Conservation (phyloP, 2,797 vertebrate genomes). For the Aulostomus chinensis region DNA sequence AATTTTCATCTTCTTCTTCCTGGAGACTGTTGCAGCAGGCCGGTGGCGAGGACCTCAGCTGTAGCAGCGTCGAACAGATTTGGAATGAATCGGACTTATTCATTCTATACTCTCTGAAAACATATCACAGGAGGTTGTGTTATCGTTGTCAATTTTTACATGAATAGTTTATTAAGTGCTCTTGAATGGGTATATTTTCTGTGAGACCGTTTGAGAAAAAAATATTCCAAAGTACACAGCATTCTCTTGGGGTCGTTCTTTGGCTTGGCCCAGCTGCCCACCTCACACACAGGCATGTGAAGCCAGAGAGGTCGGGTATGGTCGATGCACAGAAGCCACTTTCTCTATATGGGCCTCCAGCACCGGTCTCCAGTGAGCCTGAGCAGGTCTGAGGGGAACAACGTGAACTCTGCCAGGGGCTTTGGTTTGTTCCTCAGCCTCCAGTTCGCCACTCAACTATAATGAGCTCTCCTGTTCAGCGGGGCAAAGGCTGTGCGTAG, state of each 20-base stretch:
- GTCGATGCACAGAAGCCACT: slow-evolving; percentile 76
- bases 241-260: slow-evolving; percentile 63
- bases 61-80: too few species aligned
- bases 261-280: slow-evolving; percentile 68
- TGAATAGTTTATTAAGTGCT: slow-evolving; percentile 55
- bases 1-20: slow-evolving; percentile 11
- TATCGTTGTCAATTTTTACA: slow-evolving; percentile 49
- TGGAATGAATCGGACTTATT: too few species aligned
- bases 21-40: slow-evolving; percentile 5
- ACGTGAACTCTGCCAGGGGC: slow-evolving; percentile 56
- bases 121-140: slow-evolving; percentile 13
- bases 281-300: slow-evolving; percentile 64
- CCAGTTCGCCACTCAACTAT: slow-evolving; percentile 52
- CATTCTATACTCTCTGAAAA: background rate
- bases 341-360: slow-evolving; percentile 71
- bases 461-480: slow-evolving; percentile 71
- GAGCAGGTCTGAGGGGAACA: slow-evolving; percentile 67
- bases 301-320: slow-evolving; percentile 49
- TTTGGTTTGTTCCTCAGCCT: slow-evolving; percentile 60
- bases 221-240: slow-evolving; percentile 64
- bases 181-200: slow-evolving; percentile 58
- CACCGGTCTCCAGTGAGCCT: slow-evolving; percentile 68
- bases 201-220: slow-evolving; percentile 45
- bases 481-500: slow-evolving; percentile 41
- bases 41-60: too few species aligned